Conservation (phyloP, 2,888 invertebrate species). For the Choreutis nemorana region DNA sequence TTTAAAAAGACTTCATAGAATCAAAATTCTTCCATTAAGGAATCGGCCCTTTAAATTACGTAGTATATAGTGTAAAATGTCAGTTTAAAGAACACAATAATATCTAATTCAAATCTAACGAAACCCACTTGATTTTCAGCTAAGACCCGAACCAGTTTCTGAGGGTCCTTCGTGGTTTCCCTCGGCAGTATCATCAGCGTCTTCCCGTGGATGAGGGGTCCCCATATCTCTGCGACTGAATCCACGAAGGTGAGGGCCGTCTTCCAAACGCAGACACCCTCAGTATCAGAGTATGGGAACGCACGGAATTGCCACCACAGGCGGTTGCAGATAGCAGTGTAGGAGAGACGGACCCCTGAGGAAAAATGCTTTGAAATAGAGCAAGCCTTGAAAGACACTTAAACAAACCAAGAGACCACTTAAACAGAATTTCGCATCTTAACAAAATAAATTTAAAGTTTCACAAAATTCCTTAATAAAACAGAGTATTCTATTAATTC, state of each 20-base stretch:
- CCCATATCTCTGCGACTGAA: constrained; percentile 89
- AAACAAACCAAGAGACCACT: too few species aligned
- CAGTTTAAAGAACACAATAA: background rate
- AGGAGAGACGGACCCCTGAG: constrained; percentile 80
- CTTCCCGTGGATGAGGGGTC: constrained; percentile 76
- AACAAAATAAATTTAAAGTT: too few species aligned
- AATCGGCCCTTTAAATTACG: too few species aligned
- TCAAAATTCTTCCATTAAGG: too few species aligned
- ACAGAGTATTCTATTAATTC: too few species aligned
- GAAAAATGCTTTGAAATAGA: too few species aligned
- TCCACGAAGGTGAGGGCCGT: constrained; percentile 93
- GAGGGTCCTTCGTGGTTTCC: constrained; percentile 78
- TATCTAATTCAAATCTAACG: constrained; percentile 1
- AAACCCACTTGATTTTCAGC: constrained; percentile 71
- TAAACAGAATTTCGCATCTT: too few species aligned
- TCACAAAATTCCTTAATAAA: too few species aligned
- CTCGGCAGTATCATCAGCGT: constrained; percentile 79
- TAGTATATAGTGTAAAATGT: too few species aligned
- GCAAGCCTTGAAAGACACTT: too few species aligned
- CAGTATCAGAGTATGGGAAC: constrained; percentile 75
- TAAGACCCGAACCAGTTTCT: constrained; percentile 73
- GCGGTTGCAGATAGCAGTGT: constrained; percentile 81
- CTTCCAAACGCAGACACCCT: constrained; percentile 83
- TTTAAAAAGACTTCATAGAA: too few species aligned
- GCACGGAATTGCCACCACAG: constrained; percentile 88